These are phyloP conservation scores for Dicyrtomina minuta DNA, from an alignment of 2,888 invertebrate species.

Conservation along the genomic window DNA sequence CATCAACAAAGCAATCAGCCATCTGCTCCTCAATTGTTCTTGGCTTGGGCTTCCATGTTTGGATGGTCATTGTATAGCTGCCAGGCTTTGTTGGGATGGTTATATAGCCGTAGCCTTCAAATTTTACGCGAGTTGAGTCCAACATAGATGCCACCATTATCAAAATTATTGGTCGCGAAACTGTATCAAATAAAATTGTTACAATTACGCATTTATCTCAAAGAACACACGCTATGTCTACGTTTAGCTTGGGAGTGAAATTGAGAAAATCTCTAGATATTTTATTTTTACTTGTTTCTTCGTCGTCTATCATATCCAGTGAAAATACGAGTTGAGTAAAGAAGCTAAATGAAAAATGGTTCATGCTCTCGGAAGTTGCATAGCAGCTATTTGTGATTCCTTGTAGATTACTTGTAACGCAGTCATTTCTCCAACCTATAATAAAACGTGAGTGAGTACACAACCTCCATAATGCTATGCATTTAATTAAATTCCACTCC, in stretches of 20 bases:
- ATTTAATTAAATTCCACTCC: background rate
- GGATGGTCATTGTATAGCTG: constrained; percentile 37
- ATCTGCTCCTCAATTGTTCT: constrained; percentile 43
- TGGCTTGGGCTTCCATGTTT: constrained; percentile 47
- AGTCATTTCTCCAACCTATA: constrained; percentile 50
- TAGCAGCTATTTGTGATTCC: constrained; percentile 50
- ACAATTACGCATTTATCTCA: background rate
- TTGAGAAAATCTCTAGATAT: too few species aligned
- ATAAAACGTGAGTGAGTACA: background rate
- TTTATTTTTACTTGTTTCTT: constrained; percentile 39
- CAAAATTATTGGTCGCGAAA: constrained; percentile 39
- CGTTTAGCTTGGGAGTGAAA: too few species aligned
- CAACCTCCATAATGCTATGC: background rate
- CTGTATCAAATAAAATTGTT: too few species aligned
- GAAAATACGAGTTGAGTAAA: constrained; percentile 46
- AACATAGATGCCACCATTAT: constrained; percentile 45
- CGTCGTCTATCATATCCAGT: constrained; percentile 39
- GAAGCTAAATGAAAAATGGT: constrained; percentile 50
- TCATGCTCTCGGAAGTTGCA: constrained; percentile 35
- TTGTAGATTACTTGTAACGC: constrained; percentile 37
- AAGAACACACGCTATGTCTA: too few species aligned
- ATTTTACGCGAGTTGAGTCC: constrained; percentile 39
- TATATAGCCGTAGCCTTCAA: constrained; percentile 50
- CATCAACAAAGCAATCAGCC: constrained; percentile 45
- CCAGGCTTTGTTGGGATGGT: constrained; percentile 46